phyloP scores from a whole-genome alignment of 2,797 vertebrate genomes.

The Gorsachius magnificus region DNA sequence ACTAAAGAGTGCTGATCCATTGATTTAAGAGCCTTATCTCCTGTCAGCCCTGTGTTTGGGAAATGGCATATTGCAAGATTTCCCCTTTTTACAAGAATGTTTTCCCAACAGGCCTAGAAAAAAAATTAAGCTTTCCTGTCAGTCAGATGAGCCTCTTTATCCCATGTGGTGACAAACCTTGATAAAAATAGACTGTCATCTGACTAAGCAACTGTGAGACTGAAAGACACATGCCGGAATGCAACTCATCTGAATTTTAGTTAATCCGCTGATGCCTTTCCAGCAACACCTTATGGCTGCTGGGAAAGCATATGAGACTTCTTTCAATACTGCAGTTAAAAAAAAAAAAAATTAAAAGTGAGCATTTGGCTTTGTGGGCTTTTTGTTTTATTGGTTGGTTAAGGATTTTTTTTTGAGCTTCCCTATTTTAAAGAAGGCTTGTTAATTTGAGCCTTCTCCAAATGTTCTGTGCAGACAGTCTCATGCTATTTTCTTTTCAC shows the following conservation, averaged over 20 bases:
- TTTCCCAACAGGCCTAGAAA: constrained; percentile 3
- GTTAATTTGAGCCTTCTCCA: background rate
- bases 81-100: background rate
- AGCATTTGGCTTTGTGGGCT: background rate
- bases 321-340: background rate
- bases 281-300: background rate
- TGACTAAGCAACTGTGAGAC: constrained; percentile 46
- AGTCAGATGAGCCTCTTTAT: constrained; percentile 57
- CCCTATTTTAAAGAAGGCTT: background rate
- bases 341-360: background rate
- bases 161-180: constrained; percentile 21
- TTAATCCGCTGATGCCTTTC: constrained; percentile 3
- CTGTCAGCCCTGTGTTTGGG: constrained; percentile 5
- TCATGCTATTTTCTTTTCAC: background rate
- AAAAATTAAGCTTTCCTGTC: constrained; percentile 59
- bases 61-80: constrained; percentile 6
- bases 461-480: background rate
- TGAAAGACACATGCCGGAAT: background rate
- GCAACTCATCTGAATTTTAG: background rate
- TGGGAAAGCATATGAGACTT: background rate
- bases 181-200: constrained; percentile 56
- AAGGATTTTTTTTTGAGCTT: background rate
- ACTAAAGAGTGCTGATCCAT: constrained; percentile 36
- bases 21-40: constrained; percentile 38
- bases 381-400: too few species aligned